These are phyloP conservation scores for Ditylenchus dipsaci DNA, from an alignment of 1,140 invertebrate genomes.

Conservation along the genomic window DNA sequence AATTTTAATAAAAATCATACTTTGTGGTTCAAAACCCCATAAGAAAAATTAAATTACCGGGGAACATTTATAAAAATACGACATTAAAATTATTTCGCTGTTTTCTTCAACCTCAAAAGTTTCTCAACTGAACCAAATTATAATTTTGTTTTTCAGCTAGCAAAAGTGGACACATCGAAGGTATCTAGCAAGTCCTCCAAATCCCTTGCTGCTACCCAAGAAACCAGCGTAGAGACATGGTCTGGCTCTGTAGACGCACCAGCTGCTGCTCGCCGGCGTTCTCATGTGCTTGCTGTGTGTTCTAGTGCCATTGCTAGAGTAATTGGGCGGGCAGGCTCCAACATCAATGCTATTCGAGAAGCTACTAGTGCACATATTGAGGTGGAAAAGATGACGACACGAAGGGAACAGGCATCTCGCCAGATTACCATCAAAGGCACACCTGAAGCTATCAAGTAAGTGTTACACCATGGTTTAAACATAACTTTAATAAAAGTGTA, in stretches of 20 bases:
- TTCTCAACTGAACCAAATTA: too few species aligned
- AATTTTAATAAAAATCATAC: too few species aligned
- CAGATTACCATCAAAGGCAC: constrained; percentile 48
- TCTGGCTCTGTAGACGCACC: background rate
- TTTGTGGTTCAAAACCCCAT: too few species aligned
- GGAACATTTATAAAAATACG: too few species aligned
- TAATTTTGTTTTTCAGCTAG: background rate
- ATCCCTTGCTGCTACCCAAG: too few species aligned
- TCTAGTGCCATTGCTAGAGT: constrained; percentile 12
- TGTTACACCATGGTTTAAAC: too few species aligned
- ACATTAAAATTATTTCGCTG: too few species aligned
- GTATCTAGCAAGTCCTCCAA: too few species aligned
- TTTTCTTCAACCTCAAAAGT: too few species aligned
- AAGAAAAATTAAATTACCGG: too few species aligned
- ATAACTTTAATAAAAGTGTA: background rate
- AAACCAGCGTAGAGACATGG: too few species aligned
- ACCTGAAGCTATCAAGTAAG: constrained; percentile 40
- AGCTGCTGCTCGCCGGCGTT: background rate
- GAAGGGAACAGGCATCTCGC: constrained; percentile 44
- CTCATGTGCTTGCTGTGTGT: background rate
- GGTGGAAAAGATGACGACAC: constrained; percentile 39
- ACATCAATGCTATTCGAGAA: constrained; percentile 55
- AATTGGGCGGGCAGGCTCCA: constrained; percentile 41
- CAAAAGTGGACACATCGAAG: background rate
- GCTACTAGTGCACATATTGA: constrained; percentile 53